Evolutionary conservation across 1,140 invertebrate species (phyloP), one percentile per base, ranked within the genome.

Genomic region (Drosophila seguyi): DNA sequence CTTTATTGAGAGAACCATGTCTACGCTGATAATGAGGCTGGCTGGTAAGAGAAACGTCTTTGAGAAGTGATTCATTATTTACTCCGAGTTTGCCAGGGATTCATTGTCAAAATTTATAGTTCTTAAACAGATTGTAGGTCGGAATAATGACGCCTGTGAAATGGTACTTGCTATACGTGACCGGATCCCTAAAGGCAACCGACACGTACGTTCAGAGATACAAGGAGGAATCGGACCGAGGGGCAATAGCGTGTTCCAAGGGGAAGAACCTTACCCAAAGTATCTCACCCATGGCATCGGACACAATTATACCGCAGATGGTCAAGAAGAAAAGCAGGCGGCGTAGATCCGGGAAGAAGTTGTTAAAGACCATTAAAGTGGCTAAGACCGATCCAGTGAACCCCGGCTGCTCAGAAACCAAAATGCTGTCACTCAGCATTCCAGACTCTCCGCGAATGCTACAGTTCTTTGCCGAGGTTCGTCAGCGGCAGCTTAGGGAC

Each of bases 381-480:
- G 0, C 4, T 10, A 13, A 61, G 1, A 7, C 18, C 16, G 38
- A 16, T 25, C 11, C 65, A 14, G 2, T 31, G 13, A 5, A 38
- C 4, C 0, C 25, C 5, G n/a, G 6, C 8, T 13, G 18, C 5
- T 6, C 22, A 1, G 20, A 0, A 1, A 8, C 6, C 25, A 13
- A 4, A 38, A 45, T 10, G 8, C 6, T 36, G 6, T 6, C 39
- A 14, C 6, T 4, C 18, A 1, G 31, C 3, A 72, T 42, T 1
- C 16, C n/a, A 29, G 73, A 76, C 29, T 59, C 55, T 36, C 73
- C 53, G 5, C 22, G 22, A 13, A 77, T 77, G 75, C 31, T 22
- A 3, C 31, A 77, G 48, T 77, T 77, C 34, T 77, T 77, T 18
- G n/a, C 1, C 1, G 75, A 77, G 10, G 75, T 77, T 20, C 41